phyloP scores from a whole-genome alignment of 2,797 vertebrate species.

The Melanotaenia maccullochi region DNA sequence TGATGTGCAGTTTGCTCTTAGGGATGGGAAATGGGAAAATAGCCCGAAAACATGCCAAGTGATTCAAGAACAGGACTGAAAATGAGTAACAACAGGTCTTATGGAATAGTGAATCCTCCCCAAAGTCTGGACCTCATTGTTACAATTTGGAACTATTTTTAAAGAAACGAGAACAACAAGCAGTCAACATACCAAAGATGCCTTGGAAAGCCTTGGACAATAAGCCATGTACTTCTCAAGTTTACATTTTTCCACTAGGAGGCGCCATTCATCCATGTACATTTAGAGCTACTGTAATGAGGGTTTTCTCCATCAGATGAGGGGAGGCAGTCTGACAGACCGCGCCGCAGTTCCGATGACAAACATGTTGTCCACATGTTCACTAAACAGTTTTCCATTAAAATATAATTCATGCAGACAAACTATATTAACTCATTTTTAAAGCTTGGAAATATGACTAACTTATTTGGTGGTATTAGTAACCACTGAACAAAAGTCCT shows the following conservation, averaged over 20 bases:
- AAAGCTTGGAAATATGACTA: not conserved
- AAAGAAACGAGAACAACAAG: too few relatives aligned
- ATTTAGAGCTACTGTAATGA: not conserved
- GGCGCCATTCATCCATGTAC: not conserved
- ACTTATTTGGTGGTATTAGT: not conserved
- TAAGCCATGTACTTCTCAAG: not conserved
- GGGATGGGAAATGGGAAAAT: too few relatives aligned
- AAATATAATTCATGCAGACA: not conserved
- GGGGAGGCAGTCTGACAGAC: conserved; percentile 26
- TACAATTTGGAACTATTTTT: too few relatives aligned
- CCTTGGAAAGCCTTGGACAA: too few relatives aligned
- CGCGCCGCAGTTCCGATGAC: conserved; percentile 11
- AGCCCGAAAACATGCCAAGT: too few relatives aligned
- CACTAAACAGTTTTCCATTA: not conserved
- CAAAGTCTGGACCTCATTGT: too few relatives aligned
- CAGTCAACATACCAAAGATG: too few relatives aligned
- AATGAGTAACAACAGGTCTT: too few relatives aligned
- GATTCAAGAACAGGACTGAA: too few relatives aligned
- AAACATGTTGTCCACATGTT: conserved; percentile 40
- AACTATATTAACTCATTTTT: not conserved
- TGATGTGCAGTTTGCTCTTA: too few relatives aligned
- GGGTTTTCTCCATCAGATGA: conserved; percentile 8
- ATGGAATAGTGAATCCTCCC: too few relatives aligned
- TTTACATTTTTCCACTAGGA: conserved; percentile 27
- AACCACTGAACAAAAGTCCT: not conserved